These are phyloP conservation scores for Drosophila infuscata DNA, from an alignment of 2,888 invertebrate species.

Conservation along the genomic window DNA sequence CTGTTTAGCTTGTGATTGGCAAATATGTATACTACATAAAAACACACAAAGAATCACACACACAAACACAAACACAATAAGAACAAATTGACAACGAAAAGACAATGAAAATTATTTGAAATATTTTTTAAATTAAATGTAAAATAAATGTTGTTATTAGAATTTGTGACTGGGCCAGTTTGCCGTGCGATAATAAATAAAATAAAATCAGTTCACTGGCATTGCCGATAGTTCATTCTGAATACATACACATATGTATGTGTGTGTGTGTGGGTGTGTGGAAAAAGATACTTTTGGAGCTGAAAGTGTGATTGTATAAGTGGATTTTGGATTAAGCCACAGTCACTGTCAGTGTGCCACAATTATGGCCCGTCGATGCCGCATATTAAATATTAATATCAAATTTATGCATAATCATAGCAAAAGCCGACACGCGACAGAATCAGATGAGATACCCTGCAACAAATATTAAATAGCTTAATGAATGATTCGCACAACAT, in stretches of 20 bases:
- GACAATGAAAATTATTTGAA: neutral
- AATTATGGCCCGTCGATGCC: conserved; percentile 30
- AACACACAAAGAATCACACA: neutral
- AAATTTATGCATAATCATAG: conserved; percentile 63
- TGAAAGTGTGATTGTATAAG: neutral
- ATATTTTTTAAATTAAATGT: neutral
- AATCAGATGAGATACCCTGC: neutral
- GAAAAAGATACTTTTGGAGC: neutral
- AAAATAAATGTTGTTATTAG: neutral
- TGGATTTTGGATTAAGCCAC: neutral
- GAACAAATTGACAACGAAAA: neutral
- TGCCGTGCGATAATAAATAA: neutral
- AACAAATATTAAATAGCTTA: conserved; percentile 1
- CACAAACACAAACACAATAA: neutral
- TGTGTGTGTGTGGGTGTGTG: neutral
- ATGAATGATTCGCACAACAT: neutral
- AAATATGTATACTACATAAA: neutral
- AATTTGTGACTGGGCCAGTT: neutral
- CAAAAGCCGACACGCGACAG: conserved; percentile 27
- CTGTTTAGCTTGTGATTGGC: neutral
- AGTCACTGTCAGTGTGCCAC: neutral
- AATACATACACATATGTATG: too few species aligned
- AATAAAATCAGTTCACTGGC: neutral
- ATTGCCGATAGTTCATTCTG: neutral
- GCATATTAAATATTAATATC: conserved; percentile 57